A percentile compares a stretch with the other conserved stretches of the same genome.
phyloP scores from a whole-genome alignment of 2,888 invertebrate species.

The Drosophila pseudotakahashii region DNA sequence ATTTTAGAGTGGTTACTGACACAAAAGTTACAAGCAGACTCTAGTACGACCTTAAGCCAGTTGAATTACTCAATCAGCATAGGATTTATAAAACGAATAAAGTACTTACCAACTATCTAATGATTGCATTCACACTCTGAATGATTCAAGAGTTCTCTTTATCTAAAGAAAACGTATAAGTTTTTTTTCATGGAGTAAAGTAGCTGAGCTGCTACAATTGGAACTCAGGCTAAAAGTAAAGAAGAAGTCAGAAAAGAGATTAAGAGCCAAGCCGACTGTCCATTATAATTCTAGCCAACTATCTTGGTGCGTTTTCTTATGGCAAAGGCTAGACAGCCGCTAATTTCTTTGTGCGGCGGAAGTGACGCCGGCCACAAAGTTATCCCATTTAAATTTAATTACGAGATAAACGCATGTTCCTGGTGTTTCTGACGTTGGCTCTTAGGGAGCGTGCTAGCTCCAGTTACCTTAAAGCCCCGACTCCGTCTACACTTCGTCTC shows the following conservation, averaged over 20 bases:
- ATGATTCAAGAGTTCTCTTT: background rate
- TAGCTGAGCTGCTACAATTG: background rate
- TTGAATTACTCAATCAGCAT: background rate
- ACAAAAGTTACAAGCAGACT: conserved; percentile 7
- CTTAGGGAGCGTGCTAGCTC: conserved; percentile 27
- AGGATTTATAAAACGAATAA: conserved; percentile 5
- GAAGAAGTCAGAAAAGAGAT: background rate
- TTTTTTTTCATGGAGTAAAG: no score
- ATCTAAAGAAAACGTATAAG: background rate
- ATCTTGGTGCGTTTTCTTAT: conserved; percentile 31
- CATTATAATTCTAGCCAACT: conserved; percentile 25
- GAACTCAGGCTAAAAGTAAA: background rate
- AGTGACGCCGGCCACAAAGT: conserved; percentile 49
- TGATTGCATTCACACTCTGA: background rate
- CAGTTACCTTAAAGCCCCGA: conserved; percentile 42
- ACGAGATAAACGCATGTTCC: conserved; percentile 66
- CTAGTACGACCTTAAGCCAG: background rate
- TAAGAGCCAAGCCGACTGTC: conserved; percentile 22
- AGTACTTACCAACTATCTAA: background rate
- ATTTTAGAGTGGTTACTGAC: conserved; percentile 28
- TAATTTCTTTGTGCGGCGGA: conserved; percentile 47
- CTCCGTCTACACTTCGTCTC: conserved; percentile 24
- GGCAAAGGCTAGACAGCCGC: conserved; percentile 27
- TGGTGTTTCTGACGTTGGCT: conserved; percentile 37
- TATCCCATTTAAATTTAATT: conserved; percentile 76